Conservation (phyloP, 2,888 invertebrate species). For the Drosophila koepferae region DNA sequence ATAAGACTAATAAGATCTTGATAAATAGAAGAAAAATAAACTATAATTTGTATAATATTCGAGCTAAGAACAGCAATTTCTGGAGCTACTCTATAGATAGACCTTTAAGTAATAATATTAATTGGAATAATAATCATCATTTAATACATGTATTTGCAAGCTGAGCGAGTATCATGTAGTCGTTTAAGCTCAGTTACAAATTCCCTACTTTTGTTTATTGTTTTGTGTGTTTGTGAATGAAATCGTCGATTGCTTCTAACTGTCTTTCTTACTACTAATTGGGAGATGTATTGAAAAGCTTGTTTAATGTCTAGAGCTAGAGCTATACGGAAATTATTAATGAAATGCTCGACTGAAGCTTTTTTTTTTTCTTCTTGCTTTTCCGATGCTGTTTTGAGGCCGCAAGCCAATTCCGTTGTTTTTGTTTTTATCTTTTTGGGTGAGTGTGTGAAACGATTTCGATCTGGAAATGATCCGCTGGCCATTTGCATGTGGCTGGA, state of each 20-base stretch:
- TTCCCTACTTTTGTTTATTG: neutral
- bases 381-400: slow-evolving; percentile 28
- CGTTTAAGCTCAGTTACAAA: neutral
- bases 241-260: slow-evolving; percentile 62
- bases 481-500: slow-evolving; percentile 42
- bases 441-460: slow-evolving; percentile 69
- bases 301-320: slow-evolving; percentile 13
- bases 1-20: too few relatives aligned
- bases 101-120: too few relatives aligned
- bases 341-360: slow-evolving; percentile 46
- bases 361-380: slow-evolving; percentile 18
- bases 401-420: slow-evolving; percentile 40
- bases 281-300: slow-evolving; percentile 35
- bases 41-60: too few relatives aligned
- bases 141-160: neutral
- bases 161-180: neutral
- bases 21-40: too few relatives aligned
- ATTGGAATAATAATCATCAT: neutral
- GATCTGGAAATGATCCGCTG: slow-evolving; percentile 54
- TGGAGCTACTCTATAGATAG: too few relatives aligned
- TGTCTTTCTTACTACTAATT: slow-evolving; percentile 56
- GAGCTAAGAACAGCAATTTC: too few relatives aligned
- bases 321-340: slow-evolving; percentile 64
- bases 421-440: slow-evolving; percentile 10
- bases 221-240: slow-evolving; percentile 55